These are phyloP conservation scores for Ormyrus rosae DNA, from an alignment of 2,888 invertebrate genomes.

Conservation along the genomic window DNA sequence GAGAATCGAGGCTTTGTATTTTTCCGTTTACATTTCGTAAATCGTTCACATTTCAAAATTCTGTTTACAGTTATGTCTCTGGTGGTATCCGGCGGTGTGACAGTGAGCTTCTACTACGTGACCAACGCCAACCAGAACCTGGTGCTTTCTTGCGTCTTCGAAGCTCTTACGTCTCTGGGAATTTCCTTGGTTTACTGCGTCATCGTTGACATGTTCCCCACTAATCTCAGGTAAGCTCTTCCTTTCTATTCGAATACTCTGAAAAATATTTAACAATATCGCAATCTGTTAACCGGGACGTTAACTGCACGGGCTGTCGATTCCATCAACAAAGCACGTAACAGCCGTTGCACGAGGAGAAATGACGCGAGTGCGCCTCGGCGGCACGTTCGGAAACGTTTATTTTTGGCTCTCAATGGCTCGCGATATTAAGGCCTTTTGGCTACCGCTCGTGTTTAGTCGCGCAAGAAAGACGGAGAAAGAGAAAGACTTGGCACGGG, in stretches of 20 bases:
- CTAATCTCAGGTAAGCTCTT: constrained; percentile 83
- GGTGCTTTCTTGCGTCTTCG: constrained; percentile 86
- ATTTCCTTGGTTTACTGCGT: constrained; percentile 89
- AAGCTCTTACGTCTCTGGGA: constrained; percentile 87
- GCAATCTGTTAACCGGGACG: too few relatives aligned
- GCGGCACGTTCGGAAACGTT: constrained; percentile 9
- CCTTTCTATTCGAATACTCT: too few relatives aligned
- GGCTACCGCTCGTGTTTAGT: not conserved
- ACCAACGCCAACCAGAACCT: constrained; percentile 84
- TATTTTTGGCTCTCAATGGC: constrained; percentile 12
- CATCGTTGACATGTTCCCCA: constrained; percentile 89
- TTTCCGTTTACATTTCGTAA: too few relatives aligned
- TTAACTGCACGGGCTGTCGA: too few relatives aligned
- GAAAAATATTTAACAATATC: too few relatives aligned
- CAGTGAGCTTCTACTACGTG: constrained; percentile 86
- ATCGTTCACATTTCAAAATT: too few relatives aligned
- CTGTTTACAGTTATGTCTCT: constrained; percentile 83
- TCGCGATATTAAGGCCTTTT: constrained; percentile 12
- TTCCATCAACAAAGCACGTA: too few relatives aligned
- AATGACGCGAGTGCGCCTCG: too few relatives aligned
- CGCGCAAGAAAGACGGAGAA: not conserved
- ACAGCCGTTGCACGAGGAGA: too few relatives aligned
- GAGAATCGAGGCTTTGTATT: too few relatives aligned
- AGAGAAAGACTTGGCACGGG: constrained; percentile 8
- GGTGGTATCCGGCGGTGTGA: constrained; percentile 84